Conservation (phyloP, 2,113 vertebrate genomes). For the Thamnaconus septentrionalis region DNA sequence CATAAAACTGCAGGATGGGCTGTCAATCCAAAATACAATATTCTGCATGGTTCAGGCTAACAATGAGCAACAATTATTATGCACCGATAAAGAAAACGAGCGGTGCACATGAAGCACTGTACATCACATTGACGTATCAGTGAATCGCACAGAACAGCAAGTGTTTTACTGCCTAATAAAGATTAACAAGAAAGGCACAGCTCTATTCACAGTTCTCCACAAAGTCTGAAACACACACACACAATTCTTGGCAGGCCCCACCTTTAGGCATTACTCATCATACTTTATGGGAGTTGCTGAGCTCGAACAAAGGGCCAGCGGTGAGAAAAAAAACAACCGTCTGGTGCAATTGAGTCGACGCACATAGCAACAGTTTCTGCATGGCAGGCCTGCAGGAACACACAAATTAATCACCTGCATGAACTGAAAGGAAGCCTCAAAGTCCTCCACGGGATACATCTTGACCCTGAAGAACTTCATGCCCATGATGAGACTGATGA, state of each 20-base stretch:
- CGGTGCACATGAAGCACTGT: conserved; percentile 27
- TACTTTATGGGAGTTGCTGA: conserved; percentile 55
- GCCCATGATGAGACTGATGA: conserved; percentile 98
- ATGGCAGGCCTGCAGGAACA: background rate
- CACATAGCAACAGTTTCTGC: background rate
- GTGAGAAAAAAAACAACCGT: conserved; percentile 5
- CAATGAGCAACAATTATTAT: too few species aligned
- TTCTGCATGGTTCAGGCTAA: too few species aligned
- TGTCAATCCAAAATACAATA: too few species aligned
- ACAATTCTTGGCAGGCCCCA: conserved; percentile 42
- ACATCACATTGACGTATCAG: conserved; percentile 34
- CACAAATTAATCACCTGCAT: conserved; percentile 84
- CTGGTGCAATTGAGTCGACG: conserved; percentile 25
- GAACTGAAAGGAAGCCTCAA: conserved; percentile 98
- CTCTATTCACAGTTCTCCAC: conserved; percentile 38
- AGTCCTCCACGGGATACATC: conserved; percentile 99
- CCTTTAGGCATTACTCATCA: conserved; percentile 48
- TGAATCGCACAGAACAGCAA: conserved; percentile 17
- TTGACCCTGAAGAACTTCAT: conserved; percentile 99
- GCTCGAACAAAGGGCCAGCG: conserved; percentile 36
- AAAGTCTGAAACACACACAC: conserved; percentile 16
- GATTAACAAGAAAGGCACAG: conserved; percentile 48
- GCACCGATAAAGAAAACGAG: background rate
- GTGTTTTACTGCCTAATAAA: conserved; percentile 22
- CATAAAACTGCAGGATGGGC: too few species aligned